These are phyloP conservation scores for Pseudochromis fuscus DNA, from an alignment of 2,797 vertebrate genomes.

Conservation along the genomic window DNA sequence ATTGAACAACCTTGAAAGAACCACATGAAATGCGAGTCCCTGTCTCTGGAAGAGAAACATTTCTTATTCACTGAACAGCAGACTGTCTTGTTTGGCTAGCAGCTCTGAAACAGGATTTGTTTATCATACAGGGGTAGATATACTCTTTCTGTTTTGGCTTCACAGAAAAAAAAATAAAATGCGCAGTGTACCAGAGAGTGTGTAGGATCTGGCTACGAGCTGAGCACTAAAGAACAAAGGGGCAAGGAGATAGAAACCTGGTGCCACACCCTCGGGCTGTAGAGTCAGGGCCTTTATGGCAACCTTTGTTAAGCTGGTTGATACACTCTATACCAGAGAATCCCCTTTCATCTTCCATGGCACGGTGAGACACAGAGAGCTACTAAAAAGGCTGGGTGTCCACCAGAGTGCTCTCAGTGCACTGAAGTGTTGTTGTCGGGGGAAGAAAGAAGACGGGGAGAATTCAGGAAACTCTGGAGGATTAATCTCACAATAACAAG, in stretches of 20 bases:
- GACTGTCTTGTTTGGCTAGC: constrained; percentile 7
- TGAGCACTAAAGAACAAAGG: constrained; percentile 71
- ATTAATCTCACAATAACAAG: constrained; percentile 30
- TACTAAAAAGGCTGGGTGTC: constrained; percentile 50
- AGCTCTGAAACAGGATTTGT: constrained; percentile 35
- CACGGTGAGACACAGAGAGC: constrained; percentile 42
- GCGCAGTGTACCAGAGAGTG: constrained; percentile 33
- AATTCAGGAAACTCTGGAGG: constrained; percentile 36
- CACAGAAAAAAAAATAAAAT: constrained; percentile 33
- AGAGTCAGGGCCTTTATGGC: constrained; percentile 67
- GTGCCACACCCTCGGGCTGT: constrained; percentile 74
- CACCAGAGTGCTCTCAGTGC: constrained; percentile 50
- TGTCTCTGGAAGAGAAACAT: constrained; percentile 5
- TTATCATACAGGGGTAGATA: constrained; percentile 38
- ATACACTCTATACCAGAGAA: constrained; percentile 67
- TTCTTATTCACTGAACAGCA: constrained; percentile 8
- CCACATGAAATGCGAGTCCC: not conserved
- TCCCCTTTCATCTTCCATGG: constrained; percentile 74
- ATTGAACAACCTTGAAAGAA: constrained; percentile 2
- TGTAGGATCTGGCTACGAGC: constrained; percentile 50
- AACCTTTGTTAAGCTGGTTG: constrained; percentile 73
- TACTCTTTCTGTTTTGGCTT: constrained; percentile 26
- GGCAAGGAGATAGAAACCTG: constrained; percentile 62
- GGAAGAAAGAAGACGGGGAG: constrained; percentile 1
- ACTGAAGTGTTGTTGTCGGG: constrained; percentile 24